Base-by-base conservation (phyloP, 1,140 invertebrate genomes). In the Apis dorsata region DNA sequence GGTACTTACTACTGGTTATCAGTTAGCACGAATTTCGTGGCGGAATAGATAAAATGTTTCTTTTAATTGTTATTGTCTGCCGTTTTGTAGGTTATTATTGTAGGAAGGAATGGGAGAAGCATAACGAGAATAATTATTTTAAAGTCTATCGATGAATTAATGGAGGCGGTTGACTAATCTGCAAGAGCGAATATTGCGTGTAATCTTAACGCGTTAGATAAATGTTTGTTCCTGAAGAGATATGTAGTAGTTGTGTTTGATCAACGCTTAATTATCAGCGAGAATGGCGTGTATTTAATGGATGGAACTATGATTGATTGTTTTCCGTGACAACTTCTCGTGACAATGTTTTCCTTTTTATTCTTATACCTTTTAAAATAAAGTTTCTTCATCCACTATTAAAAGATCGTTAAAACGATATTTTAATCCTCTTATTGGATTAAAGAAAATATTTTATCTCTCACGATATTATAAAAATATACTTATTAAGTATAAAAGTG, bases 231-330 rank as follows among this genome's bases (percentile, higher is more conserved):
- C 62, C 2, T 12, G 12, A 12, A 15, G 55, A 70, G 70, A 44
- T 60, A 53, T 62, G n/a, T 49, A 17, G n/a, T 55, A 7, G 4
- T 44, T 44, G 4, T 60, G 66, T 60, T 59, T 70, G 44, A 70
- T 28, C 66, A n/a, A 55, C 28, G 55, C n/a, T 79, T 79, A 79
- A 79, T 71, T 62, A 79, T 60, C 44, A 51, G 21, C 19, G 11
- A 55, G 53, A 28, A 24, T 28, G n/a, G 34, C 60, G 24, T 15
- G 21, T 51, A 59, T 62, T 69, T 59, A 65, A 69, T n/a, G 53
- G 53, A 69, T 17, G 28, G 24, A 55, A 66, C 12, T 51, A 13
- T 34, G 65, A 68, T 24, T n/a, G 77, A 79, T 19, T 79, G 51
- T 65, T 65, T 55, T 55, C 74, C 11, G 10, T 15, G 12, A 12